A percentile compares a stretch with the other conserved stretches of the same genome.
Conservation (phyloP, 2,888 invertebrate genomes). For the Scelioninae gen. 1 region DNA sequence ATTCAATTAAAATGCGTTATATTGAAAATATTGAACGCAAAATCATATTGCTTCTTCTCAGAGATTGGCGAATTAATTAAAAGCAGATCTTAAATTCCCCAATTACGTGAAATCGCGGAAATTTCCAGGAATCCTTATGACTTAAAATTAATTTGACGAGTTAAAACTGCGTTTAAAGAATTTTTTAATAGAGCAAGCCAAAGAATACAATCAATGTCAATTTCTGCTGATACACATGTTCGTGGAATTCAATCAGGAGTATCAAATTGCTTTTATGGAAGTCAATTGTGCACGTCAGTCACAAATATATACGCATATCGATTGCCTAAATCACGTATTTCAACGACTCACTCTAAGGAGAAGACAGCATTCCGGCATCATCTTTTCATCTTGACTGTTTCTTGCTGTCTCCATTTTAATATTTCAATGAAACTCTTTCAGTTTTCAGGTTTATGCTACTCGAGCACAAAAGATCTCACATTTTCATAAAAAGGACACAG, state of each 20-base stretch:
- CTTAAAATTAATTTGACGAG: slow-evolving; percentile 37
- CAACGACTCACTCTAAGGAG: slow-evolving; percentile 13
- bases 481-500: slow-evolving; percentile 30
- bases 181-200: slow-evolving; percentile 41
- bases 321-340: slow-evolving; percentile 55
- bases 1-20: no score
- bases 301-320: slow-evolving; percentile 55
- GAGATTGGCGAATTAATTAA: slow-evolving; percentile 41
- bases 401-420: slow-evolving; percentile 54
- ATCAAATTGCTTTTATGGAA: slow-evolving; percentile 65
- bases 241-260: slow-evolving; percentile 53
- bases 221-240: slow-evolving; percentile 57
- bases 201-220: slow-evolving; percentile 61
- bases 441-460: slow-evolving; percentile 38
- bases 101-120: slow-evolving; percentile 16
- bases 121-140: slow-evolving; percentile 1
- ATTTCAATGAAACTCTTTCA: slow-evolving; percentile 46
- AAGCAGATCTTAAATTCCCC: slow-evolving; percentile 16
- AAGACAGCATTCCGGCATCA: slow-evolving; percentile 20
- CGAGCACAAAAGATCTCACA: slow-evolving; percentile 38
- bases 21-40: no score
- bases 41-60: no score
- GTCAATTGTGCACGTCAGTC: slow-evolving; percentile 62
- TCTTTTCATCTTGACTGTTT: slow-evolving; percentile 51
- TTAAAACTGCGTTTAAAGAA: slow-evolving; percentile 40